Evolutionary conservation across 1,140 invertebrate genomes (phyloP), one percentile per base, ranked within the genome.

Genomic region (Ceratina australensis): DNA sequence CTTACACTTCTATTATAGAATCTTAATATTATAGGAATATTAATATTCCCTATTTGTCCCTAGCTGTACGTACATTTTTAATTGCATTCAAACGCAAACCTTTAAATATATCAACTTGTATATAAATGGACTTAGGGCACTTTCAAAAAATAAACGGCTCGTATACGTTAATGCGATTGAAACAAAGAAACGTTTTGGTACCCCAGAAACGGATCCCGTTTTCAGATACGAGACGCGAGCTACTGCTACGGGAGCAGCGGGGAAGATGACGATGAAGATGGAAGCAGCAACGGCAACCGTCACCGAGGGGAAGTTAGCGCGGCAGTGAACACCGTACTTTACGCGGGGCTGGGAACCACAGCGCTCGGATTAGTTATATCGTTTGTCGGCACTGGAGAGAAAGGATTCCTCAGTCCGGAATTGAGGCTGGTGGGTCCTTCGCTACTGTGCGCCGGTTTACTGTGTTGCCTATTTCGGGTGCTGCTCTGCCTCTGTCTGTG

Each of bases 361-460:
- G 95, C 96, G 7, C 93, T 97, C 59, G 97, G 96, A 20, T 94
- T 97, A 71, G 95, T 97, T 78, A 96, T 97, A 77, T 96, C 96
- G 81, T 97, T 97, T 92, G 96, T 97, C 28, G 97, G 97, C 80
- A 96, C 96, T 65, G 96, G 97, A 79, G 97, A 97, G 91, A 97
- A 97, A 92, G 96, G 96, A 84, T 97, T 97, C 93, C 96, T 97
- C 91, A 97, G 96, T 64, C 94, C 95, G 56, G 96, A 97, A 89
- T 92, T 97, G 63, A 94, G 96, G 71, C 93, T 97, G 78, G 96
- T 97, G 89, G 97, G 96, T 54, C 97, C 97, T 54, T 95, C 95
- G 56, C 94, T 97, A 52, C 93, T 95, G 76, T 94, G 93, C 81
- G 90, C 94, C 68, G 94, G 94, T 67, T 86, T 94, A 67, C 89